Evolutionary conservation across 2,113 vertebrate genomes (phyloP), one percentile per base, ranked within the genome.

Genomic region (Larimichthys crocea): DNA sequence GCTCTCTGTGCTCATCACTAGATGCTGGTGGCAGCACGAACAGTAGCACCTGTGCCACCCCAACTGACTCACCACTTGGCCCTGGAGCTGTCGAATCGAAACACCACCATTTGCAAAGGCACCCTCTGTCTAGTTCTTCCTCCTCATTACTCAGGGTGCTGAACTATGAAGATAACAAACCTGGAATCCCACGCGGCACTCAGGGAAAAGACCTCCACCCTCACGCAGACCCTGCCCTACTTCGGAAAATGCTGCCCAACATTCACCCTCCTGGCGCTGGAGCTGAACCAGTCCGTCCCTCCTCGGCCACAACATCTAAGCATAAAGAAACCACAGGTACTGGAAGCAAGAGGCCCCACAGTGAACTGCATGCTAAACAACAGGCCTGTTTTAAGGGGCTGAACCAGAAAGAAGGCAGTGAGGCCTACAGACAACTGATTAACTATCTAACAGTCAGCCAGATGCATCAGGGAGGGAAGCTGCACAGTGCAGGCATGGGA

Each of bases 261-360:
- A 95, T 97, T 89, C 96, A 98, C 90, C 84, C 90, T 9, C 93
- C 96, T 53, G 81, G 94, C 77, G 85, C 95, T 50, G 96, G 96
- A 79, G 90, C 95, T 17, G 97, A 98, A 50, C 93, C 95, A 78
- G 95, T 94, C 67, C 95, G 96, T 92, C 96, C 92, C 90, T 97
- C 92, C 91, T 97, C 93, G 92, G 96, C 93, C 15, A 90, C 88
- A 84, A 95, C 91, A 0, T 95, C 97, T 77, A 98, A 98, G 94
- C 97, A 97, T 92, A 98, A 98, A 95, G 98, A 99, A 95, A 96
- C 95, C 81, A 96, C 97, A 97, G 96, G 96, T 96, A 95, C 93
- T 90, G 82, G 63, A 69, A 95, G 94, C 95, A 90, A 92, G 94
- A 94, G 91, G 85, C 40, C 91, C 65, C 91, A 89, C 65, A 90